phyloP scores from a whole-genome alignment of 2,113 vertebrate species.

The Pardalotus punctatus region DNA sequence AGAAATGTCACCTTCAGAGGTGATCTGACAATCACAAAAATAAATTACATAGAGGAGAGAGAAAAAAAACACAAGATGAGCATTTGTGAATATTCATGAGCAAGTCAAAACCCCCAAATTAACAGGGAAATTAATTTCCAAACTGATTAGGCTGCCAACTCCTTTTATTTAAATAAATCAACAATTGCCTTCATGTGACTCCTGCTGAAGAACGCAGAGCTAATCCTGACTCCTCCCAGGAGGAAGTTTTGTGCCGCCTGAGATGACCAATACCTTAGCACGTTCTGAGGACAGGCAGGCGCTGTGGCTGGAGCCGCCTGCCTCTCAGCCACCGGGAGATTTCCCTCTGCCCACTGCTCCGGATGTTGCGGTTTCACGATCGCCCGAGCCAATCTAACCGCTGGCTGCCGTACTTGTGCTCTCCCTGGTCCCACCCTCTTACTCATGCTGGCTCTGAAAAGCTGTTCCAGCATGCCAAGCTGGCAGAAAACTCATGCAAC shows the following conservation, averaged over 20 bases:
- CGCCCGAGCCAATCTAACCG: background rate
- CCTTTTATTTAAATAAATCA: conserved; percentile 66
- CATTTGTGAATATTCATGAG: conserved; percentile 66
- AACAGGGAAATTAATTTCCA: conserved; percentile 70
- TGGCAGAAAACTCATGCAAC: background rate
- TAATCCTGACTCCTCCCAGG: background rate
- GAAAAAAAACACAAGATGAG: background rate
- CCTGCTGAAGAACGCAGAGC: background rate
- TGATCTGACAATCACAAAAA: conserved; percentile 61
- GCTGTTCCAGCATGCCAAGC: conserved; percentile 23
- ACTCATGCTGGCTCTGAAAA: conserved; percentile 18
- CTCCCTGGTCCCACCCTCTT: conserved; percentile 48
- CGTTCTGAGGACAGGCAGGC: background rate
- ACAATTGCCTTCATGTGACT: conserved; percentile 58
- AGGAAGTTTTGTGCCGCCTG: background rate
- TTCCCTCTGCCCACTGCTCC: background rate
- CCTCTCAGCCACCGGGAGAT: background rate
- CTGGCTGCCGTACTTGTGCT: background rate
- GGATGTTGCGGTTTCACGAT: background rate
- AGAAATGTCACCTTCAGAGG: conserved; percentile 66
- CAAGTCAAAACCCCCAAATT: conserved; percentile 60
- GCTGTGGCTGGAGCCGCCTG: background rate
- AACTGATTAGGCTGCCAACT: conserved; percentile 67
- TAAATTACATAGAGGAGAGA: background rate
- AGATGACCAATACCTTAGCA: background rate